phyloP scores from a whole-genome alignment of 1,140 invertebrate species.

The Dolichoris vasculosae region DNA sequence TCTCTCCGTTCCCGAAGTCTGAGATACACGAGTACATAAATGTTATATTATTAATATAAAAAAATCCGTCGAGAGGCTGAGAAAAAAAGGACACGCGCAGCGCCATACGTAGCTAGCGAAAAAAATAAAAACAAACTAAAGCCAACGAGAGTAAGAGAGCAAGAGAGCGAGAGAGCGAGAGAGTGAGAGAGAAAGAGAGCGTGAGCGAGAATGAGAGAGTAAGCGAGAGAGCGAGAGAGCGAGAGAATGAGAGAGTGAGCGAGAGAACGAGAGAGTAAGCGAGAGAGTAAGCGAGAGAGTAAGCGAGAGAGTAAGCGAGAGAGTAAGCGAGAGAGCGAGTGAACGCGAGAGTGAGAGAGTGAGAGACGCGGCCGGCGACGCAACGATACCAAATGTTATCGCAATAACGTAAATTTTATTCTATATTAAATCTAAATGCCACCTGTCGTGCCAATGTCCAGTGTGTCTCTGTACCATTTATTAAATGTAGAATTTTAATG shows the following conservation, averaged over 20 bases:
- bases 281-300: constrained; percentile 40
- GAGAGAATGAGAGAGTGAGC: constrained; percentile 41
- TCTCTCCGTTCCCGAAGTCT: constrained; percentile 51
- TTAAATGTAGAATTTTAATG: constrained; percentile 72
- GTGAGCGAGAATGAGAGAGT: constrained; percentile 42
- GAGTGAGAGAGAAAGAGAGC: background rate
- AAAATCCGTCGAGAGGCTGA: constrained; percentile 52
- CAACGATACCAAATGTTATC: constrained; percentile 77
- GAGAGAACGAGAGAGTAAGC: constrained; percentile 35
- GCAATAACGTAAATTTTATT: constrained; percentile 77
- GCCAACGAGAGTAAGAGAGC: constrained; percentile 42
- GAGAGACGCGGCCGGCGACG: constrained; percentile 69
- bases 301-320: background rate
- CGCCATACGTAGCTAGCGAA: constrained; percentile 47
- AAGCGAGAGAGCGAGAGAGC: constrained; percentile 35
- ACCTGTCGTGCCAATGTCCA: constrained; percentile 76
- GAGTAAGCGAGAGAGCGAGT: constrained; percentile 43
- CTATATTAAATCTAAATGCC: constrained; percentile 76
- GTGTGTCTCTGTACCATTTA: constrained; percentile 75
- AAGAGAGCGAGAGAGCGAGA: constrained; percentile 17
- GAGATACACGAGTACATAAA: constrained; percentile 48
- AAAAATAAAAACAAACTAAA: constrained; percentile 43
- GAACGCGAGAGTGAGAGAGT: constrained; percentile 34
- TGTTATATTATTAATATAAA: constrained; percentile 42
- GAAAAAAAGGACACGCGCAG: constrained; percentile 45